Base-by-base conservation (phyloP, 2,113 vertebrate genomes). In the Rhea americana region DNA sequence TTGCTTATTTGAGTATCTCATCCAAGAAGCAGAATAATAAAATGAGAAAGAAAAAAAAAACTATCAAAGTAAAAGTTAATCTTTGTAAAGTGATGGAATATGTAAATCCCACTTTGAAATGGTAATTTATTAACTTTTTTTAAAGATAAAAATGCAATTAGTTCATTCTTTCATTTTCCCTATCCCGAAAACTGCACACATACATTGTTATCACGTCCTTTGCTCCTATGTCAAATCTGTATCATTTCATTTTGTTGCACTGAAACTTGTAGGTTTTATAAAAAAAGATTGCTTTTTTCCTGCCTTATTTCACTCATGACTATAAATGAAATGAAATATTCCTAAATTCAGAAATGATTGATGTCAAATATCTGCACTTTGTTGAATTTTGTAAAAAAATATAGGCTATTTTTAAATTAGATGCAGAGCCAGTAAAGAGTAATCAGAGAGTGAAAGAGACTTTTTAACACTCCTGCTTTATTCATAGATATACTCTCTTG, bases 141-240 rank as follows among this genome's bases (percentile, higher is more conserved):
- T 96, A 75, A 90, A 96, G 97, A 97, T 97, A 97, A 97, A 96
- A 97, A 97, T 95, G 95, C 82, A 97, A 96, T 97, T 97, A 96
- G 80, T 45, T 97, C 91, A 71, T 94, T 94, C 95, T 95, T 96
- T 96, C 91, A 90, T 95, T 95, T 93, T 26, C 51, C 71, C 67
- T 61, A 59, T 72, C 85, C 65, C 30, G 0, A 43, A 90, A 96
- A 95, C 82, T 19, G 26, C 67, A 93, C 73, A 28, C 68, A 90
- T 87, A 86, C 76, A 66, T 65, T 89, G 45, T 92, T 95, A 96
- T 90, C 85, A 82, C 1, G 6, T 90, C 87, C 92, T 87, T 78
- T 83, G 53, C 82, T 94, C 61, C 41, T 61, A 21, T 92, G 89
- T 94, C 79, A 91, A 91, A 95, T 92, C 70, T 85, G 35, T 68